These are phyloP conservation scores for Camelus dromedarius DNA, from an alignment of 2,113 vertebrate genomes.

Conservation along the genomic window DNA sequence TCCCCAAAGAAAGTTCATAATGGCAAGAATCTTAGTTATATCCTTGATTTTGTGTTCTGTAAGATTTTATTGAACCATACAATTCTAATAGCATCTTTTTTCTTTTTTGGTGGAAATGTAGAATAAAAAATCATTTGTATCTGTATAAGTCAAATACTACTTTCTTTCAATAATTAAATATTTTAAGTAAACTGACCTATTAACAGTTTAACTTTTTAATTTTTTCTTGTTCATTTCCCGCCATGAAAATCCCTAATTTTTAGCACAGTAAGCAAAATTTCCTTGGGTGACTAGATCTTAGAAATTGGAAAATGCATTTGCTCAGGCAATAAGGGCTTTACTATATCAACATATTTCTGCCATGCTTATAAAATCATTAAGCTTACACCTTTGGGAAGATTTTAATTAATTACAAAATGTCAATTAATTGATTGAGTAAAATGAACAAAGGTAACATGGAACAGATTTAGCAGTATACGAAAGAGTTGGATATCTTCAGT, in stretches of 20 bases:
- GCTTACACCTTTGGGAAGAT: neutral
- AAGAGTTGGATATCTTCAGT: neutral
- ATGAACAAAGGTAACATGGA: neutral
- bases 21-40: neutral
- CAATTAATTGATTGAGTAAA: neutral
- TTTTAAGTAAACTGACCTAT: neutral
- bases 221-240: neutral
- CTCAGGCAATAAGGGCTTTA: neutral
- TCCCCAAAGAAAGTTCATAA: neutral
- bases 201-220: neutral
- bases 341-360: neutral
- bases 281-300: neutral
- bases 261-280: neutral
- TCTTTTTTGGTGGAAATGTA: neutral
- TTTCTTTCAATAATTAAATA: neutral
- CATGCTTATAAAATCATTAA: neutral
- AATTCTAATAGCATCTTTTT: neutral
- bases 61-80: neutral
- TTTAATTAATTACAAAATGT: constrained; percentile 29
- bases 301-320: neutral
- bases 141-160: neutral
- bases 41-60: neutral
- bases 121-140: neutral
- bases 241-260: neutral
- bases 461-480: neutral